A percentile compares a stretch with the other conserved stretches of the same genome.
These are phyloP conservation scores for Eulemur rufifrons DNA, from an alignment of 2,113 vertebrate genomes.

Conservation along the genomic window DNA sequence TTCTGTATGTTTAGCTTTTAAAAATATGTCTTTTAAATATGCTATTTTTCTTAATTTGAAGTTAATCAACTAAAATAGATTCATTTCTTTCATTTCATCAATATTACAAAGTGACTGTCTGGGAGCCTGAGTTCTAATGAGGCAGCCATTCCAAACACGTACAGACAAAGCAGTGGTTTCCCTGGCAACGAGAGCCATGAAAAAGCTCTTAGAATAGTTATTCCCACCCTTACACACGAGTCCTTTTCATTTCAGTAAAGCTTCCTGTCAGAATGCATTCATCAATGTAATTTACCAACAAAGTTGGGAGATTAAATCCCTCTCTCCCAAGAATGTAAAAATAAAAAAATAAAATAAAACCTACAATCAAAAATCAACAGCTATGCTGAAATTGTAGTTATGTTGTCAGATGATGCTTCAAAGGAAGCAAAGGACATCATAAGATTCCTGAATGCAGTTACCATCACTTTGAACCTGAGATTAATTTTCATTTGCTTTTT, in stretches of 20 bases:
- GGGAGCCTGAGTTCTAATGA: slow-evolving; percentile 83
- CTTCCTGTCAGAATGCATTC: slow-evolving; percentile 77
- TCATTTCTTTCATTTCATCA: slow-evolving; percentile 69
- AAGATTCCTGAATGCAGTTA: slow-evolving; percentile 31
- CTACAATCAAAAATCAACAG: slow-evolving; percentile 51
- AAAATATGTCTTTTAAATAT: slow-evolving; percentile 56
- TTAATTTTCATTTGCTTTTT: slow-evolving; percentile 61
- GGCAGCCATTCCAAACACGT: slow-evolving; percentile 87
- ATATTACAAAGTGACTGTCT: slow-evolving; percentile 69
- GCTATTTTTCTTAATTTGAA: slow-evolving; percentile 78
- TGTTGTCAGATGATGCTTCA: slow-evolving; percentile 43
- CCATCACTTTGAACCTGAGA: slow-evolving; percentile 46
- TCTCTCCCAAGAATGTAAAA: slow-evolving; percentile 53
- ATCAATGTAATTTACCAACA: slow-evolving; percentile 76
- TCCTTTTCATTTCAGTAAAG: slow-evolving; percentile 81
- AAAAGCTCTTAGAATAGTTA: slow-evolving; percentile 84
- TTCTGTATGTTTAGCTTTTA: slow-evolving; percentile 56
- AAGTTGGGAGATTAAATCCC: slow-evolving; percentile 74
- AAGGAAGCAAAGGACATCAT: background rate
- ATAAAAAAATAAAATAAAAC: slow-evolving; percentile 45
- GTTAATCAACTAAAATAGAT: slow-evolving; percentile 72
- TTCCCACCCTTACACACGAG: slow-evolving; percentile 72
- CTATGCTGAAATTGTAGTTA: slow-evolving; percentile 41
- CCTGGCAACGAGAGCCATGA: slow-evolving; percentile 85
- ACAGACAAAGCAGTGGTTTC: slow-evolving; percentile 89